Evolutionary conservation across 1,140 invertebrate species (phyloP), one percentile per base, ranked within the genome.

Genomic region (Acyrthosiphon pisum): DNA sequence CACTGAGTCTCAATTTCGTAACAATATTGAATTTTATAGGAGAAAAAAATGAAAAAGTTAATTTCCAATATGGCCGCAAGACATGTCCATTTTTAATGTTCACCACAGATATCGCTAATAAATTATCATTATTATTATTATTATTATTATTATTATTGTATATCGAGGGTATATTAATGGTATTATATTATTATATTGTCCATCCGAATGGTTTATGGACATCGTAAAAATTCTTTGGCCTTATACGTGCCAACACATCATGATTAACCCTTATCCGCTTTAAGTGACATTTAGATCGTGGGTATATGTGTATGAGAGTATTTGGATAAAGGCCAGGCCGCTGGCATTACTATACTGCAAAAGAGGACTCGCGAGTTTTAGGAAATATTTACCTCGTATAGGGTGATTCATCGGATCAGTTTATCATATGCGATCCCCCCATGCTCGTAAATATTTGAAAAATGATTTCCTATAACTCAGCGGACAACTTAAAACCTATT

Each of bases 171-270:
- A 56, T 86, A 93, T 93, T 93, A 93, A 93, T 84, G 48, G 91
- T 41, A 53, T 89, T 37, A 56, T 88, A 89, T 89, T 56, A 89
- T 89, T 89, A 89, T 89, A 89, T 89, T 89, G 88, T 89, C 88
- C 88, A 83, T 53, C 44, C 81, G 35, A 86, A 93, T 93, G 91
- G 91, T 93, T 93, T 93, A 93, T 93, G 81, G 91, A 53, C 91
- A 84, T 93, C 91, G 48, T 93, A 93, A 93, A 93, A 93, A 93
- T 93, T 93, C 91, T 86, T 93, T 26, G 81, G 81, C 48, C 48
- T 56, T 56, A 76, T 76, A 93, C 91, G 91, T 93, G 91, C 91
- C 91, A 86, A 93, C 91, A 93, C 91, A 93, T 93, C 91, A 44
- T 93, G 91, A 93, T 93, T 93, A 93, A 93, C 91, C 91, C 91